Base-by-base conservation (phyloP, 2,113 vertebrate species). In the Ornithorhynchus anatinus region DNA sequence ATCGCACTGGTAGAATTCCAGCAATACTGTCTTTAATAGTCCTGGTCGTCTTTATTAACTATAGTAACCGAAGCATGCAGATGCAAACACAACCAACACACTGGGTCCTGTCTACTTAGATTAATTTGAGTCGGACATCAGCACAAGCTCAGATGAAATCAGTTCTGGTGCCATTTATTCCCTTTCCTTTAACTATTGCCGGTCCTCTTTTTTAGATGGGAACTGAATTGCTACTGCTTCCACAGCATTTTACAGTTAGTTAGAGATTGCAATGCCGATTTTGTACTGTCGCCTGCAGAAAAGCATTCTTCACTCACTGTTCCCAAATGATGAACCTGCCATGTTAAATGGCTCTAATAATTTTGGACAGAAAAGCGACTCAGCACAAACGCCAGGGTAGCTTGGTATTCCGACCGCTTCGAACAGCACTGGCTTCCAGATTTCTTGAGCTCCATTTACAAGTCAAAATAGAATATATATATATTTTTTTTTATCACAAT, bases 131-230 rank as follows among this genome's bases (percentile, higher is more conserved):
- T 69, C 52, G 77, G 57, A 74, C 69, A 52, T 23, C 17, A 3
- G 37, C 44, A 59, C 37, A 6, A 13, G 19, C 59, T 61, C 57
- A 36, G 29, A 70, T 48, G 48, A 72, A 27, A 75, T 59, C 59
- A 45, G 38, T 79, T 63, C 56, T 47, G 33, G 52, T 52, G 36
- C 50, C 47, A 8, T 57, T 73, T 76, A 36, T 47, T 9, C 51
- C 45, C 56, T 75, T 2, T 7, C 11, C 0, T n/a, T 27, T 5
- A 61, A 61, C 37, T 39, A 8, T 54, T 63, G 53, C 74, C 50
- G 52, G 14, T 3, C 48, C 17, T 61, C 43, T 61, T 61, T 50
- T 76, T 32, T 59, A 59, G 36, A 8, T 31, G 1, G 1, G 67
- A 48, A 72, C n/a, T 47, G 7, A 20, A 33, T 59, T 36, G 73